Conservation (phyloP, 2,888 invertebrate genomes). For the Colletes collaris region DNA sequence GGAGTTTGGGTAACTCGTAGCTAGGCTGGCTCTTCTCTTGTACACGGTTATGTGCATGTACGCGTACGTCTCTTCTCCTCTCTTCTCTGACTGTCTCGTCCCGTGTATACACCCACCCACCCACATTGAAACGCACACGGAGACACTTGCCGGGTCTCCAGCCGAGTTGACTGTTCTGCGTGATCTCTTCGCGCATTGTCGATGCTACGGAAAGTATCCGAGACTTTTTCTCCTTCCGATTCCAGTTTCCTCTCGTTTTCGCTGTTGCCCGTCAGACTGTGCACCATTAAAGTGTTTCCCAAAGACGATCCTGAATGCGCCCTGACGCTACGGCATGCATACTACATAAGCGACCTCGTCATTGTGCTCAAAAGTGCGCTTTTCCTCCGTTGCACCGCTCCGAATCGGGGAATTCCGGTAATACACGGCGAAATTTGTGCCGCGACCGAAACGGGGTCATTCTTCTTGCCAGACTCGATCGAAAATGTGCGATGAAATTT, state of each 20-base stretch:
- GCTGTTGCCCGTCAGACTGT: constrained; percentile 32
- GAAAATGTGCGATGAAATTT: too few species aligned
- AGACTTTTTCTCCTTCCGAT: constrained; percentile 55
- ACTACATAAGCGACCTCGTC: constrained; percentile 46
- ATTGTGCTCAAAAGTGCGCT: constrained; percentile 37
- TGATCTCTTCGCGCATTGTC: constrained; percentile 48
- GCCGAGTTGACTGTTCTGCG: constrained; percentile 40
- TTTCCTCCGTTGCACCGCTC: constrained; percentile 22
- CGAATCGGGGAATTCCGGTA: constrained; percentile 39
- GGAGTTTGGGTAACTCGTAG: constrained; percentile 76
- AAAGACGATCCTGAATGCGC: constrained; percentile 32
- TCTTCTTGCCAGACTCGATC: too few species aligned
- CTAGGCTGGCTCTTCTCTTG: constrained; percentile 61
- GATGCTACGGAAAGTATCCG: constrained; percentile 53
- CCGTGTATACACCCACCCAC: constrained; percentile 6
- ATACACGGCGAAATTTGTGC: constrained; percentile 35
- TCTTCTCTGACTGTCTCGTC: neutral
- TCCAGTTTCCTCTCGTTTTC: constrained; percentile 38
- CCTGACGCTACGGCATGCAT: constrained; percentile 44
- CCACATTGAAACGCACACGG: too few species aligned
- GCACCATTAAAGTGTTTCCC: constrained; percentile 61
- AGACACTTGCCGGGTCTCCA: neutral
- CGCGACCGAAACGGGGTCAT: too few species aligned
- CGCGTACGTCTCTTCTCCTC: constrained; percentile 19
- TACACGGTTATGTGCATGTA: constrained; percentile 36